phyloP scores from a whole-genome alignment of 1,140 invertebrate species.

The Littorina saxatilis region DNA sequence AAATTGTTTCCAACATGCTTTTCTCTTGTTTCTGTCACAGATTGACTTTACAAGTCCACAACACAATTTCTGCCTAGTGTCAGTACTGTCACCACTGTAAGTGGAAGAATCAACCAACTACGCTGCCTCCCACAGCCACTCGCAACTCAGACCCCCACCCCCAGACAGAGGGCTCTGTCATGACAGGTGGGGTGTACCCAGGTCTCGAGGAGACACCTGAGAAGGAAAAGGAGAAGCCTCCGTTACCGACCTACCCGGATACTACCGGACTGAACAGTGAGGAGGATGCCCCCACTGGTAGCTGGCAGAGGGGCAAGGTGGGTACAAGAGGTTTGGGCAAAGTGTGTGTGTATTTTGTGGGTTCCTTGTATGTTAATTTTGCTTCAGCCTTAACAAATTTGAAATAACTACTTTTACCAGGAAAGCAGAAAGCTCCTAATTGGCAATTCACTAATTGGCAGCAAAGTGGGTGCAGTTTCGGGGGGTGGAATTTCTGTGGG shows the following conservation, averaged over 20 bases:
- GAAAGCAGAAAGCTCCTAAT: too few relatives aligned
- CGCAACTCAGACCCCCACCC: not conserved
- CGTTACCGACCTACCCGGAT: not conserved
- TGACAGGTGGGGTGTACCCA: conserved; percentile 37
- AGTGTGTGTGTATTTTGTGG: not conserved
- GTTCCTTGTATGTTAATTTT: not conserved
- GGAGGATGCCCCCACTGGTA: not conserved
- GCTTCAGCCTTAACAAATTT: not conserved
- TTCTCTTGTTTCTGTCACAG: too few relatives aligned
- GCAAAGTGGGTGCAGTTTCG: not conserved
- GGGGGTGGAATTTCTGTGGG: not conserved
- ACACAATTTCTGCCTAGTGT: too few relatives aligned
- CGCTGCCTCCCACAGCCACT: conserved; percentile 15
- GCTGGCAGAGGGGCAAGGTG: conserved; percentile 32
- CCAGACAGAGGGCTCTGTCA: not conserved
- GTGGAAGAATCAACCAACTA: too few relatives aligned
- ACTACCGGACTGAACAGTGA: not conserved
- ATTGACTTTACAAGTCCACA: too few relatives aligned
- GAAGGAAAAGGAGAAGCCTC: conserved; percentile 11
- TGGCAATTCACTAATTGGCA: too few relatives aligned
- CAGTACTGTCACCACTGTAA: too few relatives aligned
- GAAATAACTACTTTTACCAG: not conserved
- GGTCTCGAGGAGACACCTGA: conserved; percentile 13
- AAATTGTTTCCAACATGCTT: too few relatives aligned
- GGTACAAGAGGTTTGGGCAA: too few relatives aligned